A percentile compares a stretch with the other conserved stretches of the same genome.
These are phyloP conservation scores for Agapornis canus DNA, from an alignment of 2,797 vertebrate species.

Conservation along the genomic window DNA sequence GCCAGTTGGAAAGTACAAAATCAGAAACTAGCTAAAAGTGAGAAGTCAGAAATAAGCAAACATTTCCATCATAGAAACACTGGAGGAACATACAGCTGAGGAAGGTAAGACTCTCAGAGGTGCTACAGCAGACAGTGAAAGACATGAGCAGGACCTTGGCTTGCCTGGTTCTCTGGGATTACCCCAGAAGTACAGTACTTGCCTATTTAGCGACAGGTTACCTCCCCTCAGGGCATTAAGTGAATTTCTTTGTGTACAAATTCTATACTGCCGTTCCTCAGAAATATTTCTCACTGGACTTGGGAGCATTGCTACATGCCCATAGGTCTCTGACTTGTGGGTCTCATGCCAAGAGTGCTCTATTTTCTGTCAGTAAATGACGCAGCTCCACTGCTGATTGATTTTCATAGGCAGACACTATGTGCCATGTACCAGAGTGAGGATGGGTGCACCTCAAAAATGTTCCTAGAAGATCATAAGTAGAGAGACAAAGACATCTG, in stretches of 20 bases:
- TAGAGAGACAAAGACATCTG: constrained; percentile 24
- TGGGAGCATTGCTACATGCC: neutral
- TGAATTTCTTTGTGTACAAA: neutral
- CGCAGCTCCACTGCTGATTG: constrained; percentile 7
- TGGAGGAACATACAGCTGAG: neutral
- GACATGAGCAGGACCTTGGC: neutral
- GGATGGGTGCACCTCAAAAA: neutral
- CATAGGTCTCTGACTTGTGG: neutral
- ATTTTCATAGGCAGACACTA: constrained; percentile 33
- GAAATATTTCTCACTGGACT: neutral
- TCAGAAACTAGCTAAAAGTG: neutral
- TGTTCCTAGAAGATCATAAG: neutral
- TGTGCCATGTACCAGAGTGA: neutral
- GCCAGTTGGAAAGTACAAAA: neutral
- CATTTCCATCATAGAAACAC: neutral
- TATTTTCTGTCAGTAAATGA: constrained; percentile 47
- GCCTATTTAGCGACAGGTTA: neutral
- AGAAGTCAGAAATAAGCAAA: neutral
- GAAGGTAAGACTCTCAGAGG: neutral
- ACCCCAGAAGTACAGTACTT: neutral
- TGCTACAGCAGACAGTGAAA: neutral
- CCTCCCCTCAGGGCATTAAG: neutral
- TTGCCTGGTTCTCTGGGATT: neutral
- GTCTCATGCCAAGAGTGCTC: constrained; percentile 30
- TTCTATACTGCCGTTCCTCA: neutral